Conservation (phyloP, 2,113 vertebrate genomes). For the Arizona elegans region DNA sequence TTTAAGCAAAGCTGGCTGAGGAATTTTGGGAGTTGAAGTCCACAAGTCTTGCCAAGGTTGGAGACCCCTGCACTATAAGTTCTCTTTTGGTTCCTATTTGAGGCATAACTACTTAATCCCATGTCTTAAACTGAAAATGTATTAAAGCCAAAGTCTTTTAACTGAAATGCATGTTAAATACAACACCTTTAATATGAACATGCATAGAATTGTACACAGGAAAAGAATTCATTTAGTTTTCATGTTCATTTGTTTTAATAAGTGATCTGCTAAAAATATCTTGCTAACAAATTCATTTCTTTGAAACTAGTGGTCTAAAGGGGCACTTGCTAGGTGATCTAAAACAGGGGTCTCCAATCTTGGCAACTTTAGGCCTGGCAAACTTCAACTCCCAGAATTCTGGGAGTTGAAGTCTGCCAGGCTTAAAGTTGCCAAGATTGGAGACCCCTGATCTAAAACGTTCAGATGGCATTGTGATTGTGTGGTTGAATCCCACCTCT, state of each 20-base stretch:
- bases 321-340: background rate
- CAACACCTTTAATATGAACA: background rate
- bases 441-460: background rate
- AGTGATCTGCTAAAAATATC: background rate
- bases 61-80: background rate
- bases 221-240: background rate
- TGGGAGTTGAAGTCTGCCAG: too few relatives aligned
- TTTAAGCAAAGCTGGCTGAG: too few relatives aligned
- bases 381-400: too few relatives aligned
- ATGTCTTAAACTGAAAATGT: background rate
- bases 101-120: background rate
- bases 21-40: too few relatives aligned
- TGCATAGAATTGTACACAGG: background rate
- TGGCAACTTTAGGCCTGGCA: too few relatives aligned
- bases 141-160: background rate
- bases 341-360: background rate
- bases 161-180: background rate
- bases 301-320: background rate
- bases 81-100: background rate
- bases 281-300: background rate
- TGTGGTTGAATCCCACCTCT: background rate
- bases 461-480: background rate
- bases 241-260: background rate
- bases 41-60: too few relatives aligned
- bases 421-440: too few relatives aligned